Base-by-base conservation (phyloP, 2,888 invertebrate species). In the Quadriops clusia region DNA sequence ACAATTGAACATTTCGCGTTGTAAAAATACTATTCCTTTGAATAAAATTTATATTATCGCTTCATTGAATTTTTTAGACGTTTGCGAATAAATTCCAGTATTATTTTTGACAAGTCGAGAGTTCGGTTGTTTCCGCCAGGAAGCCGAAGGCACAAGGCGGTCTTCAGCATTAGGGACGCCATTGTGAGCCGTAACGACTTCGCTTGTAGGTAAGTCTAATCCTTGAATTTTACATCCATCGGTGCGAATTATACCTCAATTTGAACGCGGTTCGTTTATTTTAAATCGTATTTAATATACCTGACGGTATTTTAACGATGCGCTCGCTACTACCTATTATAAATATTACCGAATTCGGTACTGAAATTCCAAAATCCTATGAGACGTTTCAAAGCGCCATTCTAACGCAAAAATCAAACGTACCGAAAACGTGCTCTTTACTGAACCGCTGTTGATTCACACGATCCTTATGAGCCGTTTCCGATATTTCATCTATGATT, bases 181-280 rank as follows among this genome's bases (percentile, higher is more conserved):
- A 80, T 81, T 80, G 78, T 79, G 77, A 74, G 68, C 79, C 75
- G 70, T 78, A 80, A 75, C 76, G 77, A 77, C 78, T 76, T 70
- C 65, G 58, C 52, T 53, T 58, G 61, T 63, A 64, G 64, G 66
- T 64, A 64, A 70, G 70, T 71, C 68, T 64, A 69, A 76, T 76
- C 78, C 64, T 61, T 58, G 65, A 70, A 71, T 76, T 71, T 73
- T 71, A 64, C 66, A 60, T 69, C 71, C 70, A 76, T 77, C 76
- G 63, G 58, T 61, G 61, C 64, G 67, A 64, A 63, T 62, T 67
- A 58, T 52, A 54, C 53, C 51, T 56, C 63, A 61, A 59, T 49
- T 56, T 61, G 61, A 42, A 37, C 38, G 54, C 52, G 56, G 47
- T 51, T 49, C 50, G 44, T 57, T 56, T 43, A 49, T 46, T 47